phyloP scores from a whole-genome alignment of 2,888 invertebrate species.

The Caenorhabditis sp. region DNA sequence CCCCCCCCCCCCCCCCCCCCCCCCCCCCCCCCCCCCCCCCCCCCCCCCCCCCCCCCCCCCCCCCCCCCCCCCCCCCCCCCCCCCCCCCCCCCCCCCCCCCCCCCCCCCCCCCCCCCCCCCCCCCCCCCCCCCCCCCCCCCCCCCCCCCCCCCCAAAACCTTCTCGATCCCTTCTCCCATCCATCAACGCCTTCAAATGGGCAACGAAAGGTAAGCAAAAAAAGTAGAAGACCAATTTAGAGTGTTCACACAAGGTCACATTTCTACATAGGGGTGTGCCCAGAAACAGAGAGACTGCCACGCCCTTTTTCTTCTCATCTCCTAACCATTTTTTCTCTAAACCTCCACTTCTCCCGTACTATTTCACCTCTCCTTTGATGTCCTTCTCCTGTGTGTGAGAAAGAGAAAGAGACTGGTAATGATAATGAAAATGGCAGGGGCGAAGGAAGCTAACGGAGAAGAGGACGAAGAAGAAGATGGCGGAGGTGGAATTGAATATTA shows the following conservation, averaged over 20 bases:
- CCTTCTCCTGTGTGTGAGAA: not conserved
- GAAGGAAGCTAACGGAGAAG: conserved; percentile 25
- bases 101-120: no score
- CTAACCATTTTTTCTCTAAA: conserved; percentile 28
- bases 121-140: no score
- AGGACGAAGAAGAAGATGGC: conserved; percentile 5
- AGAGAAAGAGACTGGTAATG: conserved; percentile 36
- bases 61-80: no score
- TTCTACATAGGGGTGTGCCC: conserved; percentile 44
- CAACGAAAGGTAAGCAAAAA: not conserved
- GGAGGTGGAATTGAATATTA: conserved; percentile 45
- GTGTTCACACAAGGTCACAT: conserved; percentile 54
- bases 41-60: no score
- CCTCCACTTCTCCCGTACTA: not conserved
- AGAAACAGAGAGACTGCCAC: conserved; percentile 14
- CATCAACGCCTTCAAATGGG: no score
- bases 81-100: no score
- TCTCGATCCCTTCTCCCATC: not conserved
- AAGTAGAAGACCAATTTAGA: not conserved
- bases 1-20: no score
- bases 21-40: no score
- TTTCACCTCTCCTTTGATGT: conserved; percentile 2
- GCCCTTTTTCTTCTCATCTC: conserved; percentile 26
- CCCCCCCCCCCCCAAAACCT: not conserved
- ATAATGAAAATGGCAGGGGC: conserved; percentile 51